Evolutionary conservation across 2,888 invertebrate species (phyloP).

Genomic region (Andrena minutula): DNA sequence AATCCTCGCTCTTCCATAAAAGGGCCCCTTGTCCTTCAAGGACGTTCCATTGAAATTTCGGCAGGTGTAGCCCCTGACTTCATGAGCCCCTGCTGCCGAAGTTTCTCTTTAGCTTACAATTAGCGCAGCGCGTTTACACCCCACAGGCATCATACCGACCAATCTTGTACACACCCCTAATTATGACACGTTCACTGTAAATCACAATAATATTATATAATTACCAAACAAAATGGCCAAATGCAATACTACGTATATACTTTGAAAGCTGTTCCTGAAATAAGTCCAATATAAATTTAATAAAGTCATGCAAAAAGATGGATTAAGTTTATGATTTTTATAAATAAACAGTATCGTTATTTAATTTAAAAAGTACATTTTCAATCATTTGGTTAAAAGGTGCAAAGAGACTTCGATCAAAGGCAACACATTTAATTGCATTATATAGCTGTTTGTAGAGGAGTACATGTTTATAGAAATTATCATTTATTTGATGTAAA

Average conservation of each 20-base stretch:
- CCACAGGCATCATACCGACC: neutral
- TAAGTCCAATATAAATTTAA: neutral
- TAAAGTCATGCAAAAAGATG: neutral
- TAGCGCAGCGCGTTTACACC: constrained; percentile 65
- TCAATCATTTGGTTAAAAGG: neutral
- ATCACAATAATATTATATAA: neutral
- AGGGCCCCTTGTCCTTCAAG: constrained; percentile 59
- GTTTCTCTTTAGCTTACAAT: constrained; percentile 78
- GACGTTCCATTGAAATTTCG: constrained; percentile 60
- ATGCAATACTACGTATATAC: neutral
- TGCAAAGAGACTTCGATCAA: neutral
- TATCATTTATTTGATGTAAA: neutral
- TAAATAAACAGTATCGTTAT: neutral
- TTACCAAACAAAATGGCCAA: neutral
- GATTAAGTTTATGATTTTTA: neutral
- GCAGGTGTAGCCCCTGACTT: constrained; percentile 48
- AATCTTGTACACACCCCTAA: too few species aligned
- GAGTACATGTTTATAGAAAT: neutral
- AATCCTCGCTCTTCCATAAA: constrained; percentile 68
- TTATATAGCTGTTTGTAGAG: neutral
- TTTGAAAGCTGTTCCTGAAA: neutral
- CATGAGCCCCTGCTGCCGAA: constrained; percentile 80
- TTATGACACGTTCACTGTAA: too few species aligned
- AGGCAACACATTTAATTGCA: neutral
- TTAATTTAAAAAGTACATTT: neutral